Evolutionary conservation across 2,888 invertebrate genomes (phyloP).

Genomic region (Spodoptera littoralis): DNA sequence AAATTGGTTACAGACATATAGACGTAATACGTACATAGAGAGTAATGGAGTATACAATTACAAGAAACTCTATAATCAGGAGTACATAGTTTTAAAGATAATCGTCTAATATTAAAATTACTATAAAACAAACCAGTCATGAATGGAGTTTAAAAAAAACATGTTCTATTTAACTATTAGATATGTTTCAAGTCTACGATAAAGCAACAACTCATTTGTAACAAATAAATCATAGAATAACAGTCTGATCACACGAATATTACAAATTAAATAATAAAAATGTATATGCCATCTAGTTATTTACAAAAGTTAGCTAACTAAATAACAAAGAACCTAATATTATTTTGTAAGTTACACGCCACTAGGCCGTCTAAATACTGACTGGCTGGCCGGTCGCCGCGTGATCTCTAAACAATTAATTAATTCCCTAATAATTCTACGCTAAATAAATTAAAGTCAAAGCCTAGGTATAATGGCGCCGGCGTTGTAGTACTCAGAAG

Average conservation of each 20-base stretch:
- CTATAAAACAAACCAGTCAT: constrained; percentile 73
- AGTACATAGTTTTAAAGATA: constrained; percentile 65
- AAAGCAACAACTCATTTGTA: constrained; percentile 86
- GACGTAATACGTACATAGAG: constrained; percentile 72
- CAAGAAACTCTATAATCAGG: constrained; percentile 67
- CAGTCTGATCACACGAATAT: constrained; percentile 88
- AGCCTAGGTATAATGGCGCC: constrained; percentile 56
- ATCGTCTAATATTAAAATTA: constrained; percentile 65
- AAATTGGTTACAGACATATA: constrained; percentile 84
- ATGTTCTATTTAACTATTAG: constrained; percentile 74
- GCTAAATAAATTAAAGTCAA: constrained; percentile 74
- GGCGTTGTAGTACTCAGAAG: constrained; percentile 51
- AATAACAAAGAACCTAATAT: constrained; percentile 87
- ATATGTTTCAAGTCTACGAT: constrained; percentile 83
- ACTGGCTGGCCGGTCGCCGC: constrained; percentile 77
- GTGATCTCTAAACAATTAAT: constrained; percentile 60
- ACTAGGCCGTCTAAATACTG: constrained; percentile 84
- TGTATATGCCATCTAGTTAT: constrained; percentile 86
- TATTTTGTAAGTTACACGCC: constrained; percentile 81
- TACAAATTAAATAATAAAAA: constrained; percentile 88
- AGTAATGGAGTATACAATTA: constrained; percentile 74
- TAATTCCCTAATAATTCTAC: constrained; percentile 67
- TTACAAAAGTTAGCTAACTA: constrained; percentile 89
- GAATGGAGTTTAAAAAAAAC: constrained; percentile 68
- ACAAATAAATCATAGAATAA: constrained; percentile 88